Base-by-base conservation (phyloP, 2,888 invertebrate species). In the Proisotoma minuta region DNA sequence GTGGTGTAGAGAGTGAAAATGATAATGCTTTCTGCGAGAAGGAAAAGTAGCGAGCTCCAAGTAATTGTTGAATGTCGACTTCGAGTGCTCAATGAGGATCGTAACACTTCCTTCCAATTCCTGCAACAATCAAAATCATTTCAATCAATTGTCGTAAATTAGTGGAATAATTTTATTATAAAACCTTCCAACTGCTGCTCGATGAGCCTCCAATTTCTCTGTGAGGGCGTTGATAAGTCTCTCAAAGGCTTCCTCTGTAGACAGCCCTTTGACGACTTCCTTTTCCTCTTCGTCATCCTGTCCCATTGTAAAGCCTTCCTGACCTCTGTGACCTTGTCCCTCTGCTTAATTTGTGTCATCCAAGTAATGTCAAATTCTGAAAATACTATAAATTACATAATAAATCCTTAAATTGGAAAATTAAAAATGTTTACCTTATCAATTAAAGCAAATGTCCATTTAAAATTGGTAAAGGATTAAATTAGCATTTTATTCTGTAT, bases 21-120 rank as follows among this genome's bases (percentile, higher is more conserved):
- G 4, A 75, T 62, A 3, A 75, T 57, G 48, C 74, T 72, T 57
- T 73, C 73, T 27, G 73, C 48, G 49, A 83, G 75, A 18, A 87
- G 77, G 22, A 83, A 79, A 51, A 83, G 71, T 57, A 83, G 80
- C 28, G 87, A 84, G 50, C 85, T 82, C 85, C 86, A 86, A 66
- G 84, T 84, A 61, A 87, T 78, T 5, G 85, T 84, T 49, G 86
- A 85, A 72, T 85, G 82, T 73, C 80, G 81, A 75, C 84, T 85
- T 58, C 62, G 57, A 15, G 73, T 70, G 8, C 70, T 70, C 57
- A 73, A 70, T 18, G 73, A 71, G 48, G 69, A 66, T 40, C 59
- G 40, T 8, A 73, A 48, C 15, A 73, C 48, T 58, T 71, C 66
- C 12, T 54, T 59, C 73, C 73, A 73, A 47, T 68, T 73, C 18